Conservation (phyloP, 2,113 vertebrate genomes). For the Centrocercus urophasianus region DNA sequence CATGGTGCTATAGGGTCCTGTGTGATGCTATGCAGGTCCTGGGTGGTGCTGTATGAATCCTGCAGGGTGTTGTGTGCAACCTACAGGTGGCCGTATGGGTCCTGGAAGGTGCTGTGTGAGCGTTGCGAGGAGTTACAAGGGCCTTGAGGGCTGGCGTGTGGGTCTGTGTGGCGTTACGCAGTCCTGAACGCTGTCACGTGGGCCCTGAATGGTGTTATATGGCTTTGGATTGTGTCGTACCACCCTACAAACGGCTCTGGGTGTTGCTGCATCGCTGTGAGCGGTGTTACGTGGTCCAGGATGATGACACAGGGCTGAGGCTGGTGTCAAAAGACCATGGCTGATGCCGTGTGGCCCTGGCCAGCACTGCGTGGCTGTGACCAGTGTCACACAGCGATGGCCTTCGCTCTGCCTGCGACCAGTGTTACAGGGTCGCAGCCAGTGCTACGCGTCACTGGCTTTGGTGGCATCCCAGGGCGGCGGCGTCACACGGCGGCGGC, state of each 20-base stretch:
- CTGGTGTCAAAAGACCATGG: neutral
- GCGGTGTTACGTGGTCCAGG: neutral
- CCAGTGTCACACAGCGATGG: too few species aligned
- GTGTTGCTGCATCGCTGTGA: neutral
- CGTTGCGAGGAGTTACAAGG: neutral
- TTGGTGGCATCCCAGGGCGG: accelerated
- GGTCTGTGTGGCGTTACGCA: too few species aligned
- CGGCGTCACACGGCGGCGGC: accelerated
- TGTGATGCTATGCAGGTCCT: too few species aligned
- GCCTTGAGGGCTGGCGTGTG: neutral
- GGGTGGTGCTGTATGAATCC: too few species aligned
- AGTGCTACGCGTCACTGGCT: neutral
- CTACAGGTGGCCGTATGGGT: accelerated
- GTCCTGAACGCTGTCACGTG: neutral
- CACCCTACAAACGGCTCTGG: neutral
- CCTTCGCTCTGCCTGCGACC: too few species aligned
- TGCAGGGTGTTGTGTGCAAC: neutral
- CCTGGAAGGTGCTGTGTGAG: accelerated
- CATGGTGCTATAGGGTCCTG: too few species aligned
- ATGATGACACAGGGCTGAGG: neutral
- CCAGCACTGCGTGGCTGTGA: too few species aligned
- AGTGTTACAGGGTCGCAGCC: accelerated
- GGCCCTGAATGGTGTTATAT: too few species aligned
- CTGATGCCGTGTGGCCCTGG: too few species aligned
- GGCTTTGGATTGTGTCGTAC: neutral